Evolutionary conservation across 2,888 invertebrate genomes (phyloP), one percentile per base, ranked within the genome.

Genomic region (Leucophenga maculata): DNA sequence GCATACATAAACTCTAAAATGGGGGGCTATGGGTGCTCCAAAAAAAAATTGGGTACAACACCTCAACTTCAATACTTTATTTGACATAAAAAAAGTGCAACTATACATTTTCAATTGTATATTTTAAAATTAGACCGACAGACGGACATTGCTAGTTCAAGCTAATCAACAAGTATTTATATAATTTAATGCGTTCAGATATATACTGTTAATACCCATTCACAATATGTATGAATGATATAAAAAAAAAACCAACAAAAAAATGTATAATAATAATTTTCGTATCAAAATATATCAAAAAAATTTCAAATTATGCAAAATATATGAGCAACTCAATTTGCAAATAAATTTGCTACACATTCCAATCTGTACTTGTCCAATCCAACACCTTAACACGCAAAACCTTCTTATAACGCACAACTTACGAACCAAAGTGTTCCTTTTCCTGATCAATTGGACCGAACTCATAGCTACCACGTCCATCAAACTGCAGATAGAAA

Each of bases 401-500:
- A 26, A 14, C 22, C 22, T 55, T 55, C 8, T 39, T 39, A 11
- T 39, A 26, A 26, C 26, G 26, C 55, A 54, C 55, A 16, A 31
- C 57, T 77, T 93, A 98, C 79, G 98, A 99, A 48, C 98, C 98
- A 87, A 97, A 98, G 88, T 97, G 95, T 85, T 94, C 93, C 1
- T 96, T 96, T 75, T 94, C 93, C 72, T 92, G 91, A 84, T 96
- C 95, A 78, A 99, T 99, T 67, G 92, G 91, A 69, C 92, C 94
- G 89, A 97, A 99, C 76, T 94, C 93, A 88, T 94, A 98, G 3
- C 92, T 90, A 65, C 99, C 99, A 79, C 97, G 92, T 0, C 99
- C 99, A 90, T 99, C 99, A 93, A 99, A 97, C 87, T 96, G 95
- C 69, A 99, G 90, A 85, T 94, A 97, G 89, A 94, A 97, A 90